Evolutionary conservation across 1,140 invertebrate genomes (phyloP).

Genomic region (Drosophila sp.): DNA sequence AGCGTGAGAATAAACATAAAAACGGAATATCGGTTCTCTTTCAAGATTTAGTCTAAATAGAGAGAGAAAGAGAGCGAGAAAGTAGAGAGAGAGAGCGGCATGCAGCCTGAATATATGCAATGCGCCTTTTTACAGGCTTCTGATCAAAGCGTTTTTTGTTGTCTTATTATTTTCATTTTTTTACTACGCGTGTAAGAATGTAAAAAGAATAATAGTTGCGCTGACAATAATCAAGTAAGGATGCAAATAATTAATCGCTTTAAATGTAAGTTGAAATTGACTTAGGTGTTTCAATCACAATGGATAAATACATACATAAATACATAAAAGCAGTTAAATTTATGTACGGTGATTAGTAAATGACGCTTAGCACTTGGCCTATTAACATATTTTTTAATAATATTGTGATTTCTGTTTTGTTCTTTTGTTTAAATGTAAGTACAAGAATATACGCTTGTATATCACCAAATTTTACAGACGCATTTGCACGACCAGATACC

Average conservation of each 20-base stretch:
- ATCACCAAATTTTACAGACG: conserved; percentile 61
- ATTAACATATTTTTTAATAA: conserved; percentile 11
- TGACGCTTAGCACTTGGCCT: conserved; percentile 21
- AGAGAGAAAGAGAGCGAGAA: conserved; percentile 19
- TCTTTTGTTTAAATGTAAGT: conserved; percentile 34
- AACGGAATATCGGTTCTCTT: conserved; percentile 18
- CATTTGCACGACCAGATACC: conserved; percentile 64
- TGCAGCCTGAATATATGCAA: conserved; percentile 47
- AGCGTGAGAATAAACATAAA: conserved; percentile 4
- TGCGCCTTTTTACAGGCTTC: conserved; percentile 22
- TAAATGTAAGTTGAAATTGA: conserved; percentile 23
- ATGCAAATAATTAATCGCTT: conserved; percentile 43
- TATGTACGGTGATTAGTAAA: conserved; percentile 39
- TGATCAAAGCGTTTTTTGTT: conserved; percentile 42
- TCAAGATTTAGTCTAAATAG: background rate
- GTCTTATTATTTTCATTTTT: conserved; percentile 14
- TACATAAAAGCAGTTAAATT: conserved; percentile 48
- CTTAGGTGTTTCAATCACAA: conserved; percentile 37
- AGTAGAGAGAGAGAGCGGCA: conserved; percentile 38
- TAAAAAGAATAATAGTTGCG: conserved; percentile 33
- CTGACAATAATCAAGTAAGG: conserved; percentile 27
- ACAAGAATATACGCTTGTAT: conserved; percentile 49
- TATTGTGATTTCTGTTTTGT: conserved; percentile 1
- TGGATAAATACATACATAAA: conserved; percentile 39
- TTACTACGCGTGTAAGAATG: conserved; percentile 31